Conservation (phyloP, 2,113 vertebrate species). For the Chamaea fasciata region DNA sequence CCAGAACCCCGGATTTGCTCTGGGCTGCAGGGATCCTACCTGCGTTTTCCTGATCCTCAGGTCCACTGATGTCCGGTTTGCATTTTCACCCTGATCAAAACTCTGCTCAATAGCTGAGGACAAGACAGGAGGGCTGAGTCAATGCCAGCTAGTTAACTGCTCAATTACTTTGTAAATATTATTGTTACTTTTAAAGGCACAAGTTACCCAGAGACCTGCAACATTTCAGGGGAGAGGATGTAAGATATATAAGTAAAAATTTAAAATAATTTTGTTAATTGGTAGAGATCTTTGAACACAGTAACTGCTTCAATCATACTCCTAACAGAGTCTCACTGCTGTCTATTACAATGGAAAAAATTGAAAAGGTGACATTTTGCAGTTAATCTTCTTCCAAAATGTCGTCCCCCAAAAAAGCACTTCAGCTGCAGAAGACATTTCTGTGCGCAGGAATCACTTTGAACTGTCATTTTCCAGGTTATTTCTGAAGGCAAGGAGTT, state of each 20-base stretch:
- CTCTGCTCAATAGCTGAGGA: slow-evolving; percentile 85
- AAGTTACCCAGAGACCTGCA: background rate
- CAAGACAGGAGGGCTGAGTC: background rate
- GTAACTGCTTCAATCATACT: background rate
- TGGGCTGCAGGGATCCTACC: slow-evolving; percentile 62
- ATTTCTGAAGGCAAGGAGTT: background rate
- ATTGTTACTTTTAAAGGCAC: background rate
- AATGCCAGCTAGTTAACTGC: background rate
- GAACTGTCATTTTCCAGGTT: background rate
- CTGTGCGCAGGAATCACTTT: background rate
- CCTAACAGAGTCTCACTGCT: background rate
- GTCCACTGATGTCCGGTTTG: slow-evolving; percentile 78
- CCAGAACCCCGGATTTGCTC: background rate
- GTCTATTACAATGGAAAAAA: background rate
- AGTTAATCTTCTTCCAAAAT: background rate
- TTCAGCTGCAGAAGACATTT: background rate
- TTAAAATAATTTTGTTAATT: background rate
- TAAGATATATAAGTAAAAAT: background rate
- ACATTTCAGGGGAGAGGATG: background rate
- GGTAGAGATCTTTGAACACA: background rate
- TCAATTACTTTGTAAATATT: background rate
- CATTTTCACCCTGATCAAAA: slow-evolving; percentile 78
- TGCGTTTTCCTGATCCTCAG: slow-evolving; percentile 93
- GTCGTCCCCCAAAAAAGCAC: background rate
- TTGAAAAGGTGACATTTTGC: background rate